Evolutionary conservation across 2,888 invertebrate species (phyloP).

Genomic region (Leptinotarsa rubiginosa): DNA sequence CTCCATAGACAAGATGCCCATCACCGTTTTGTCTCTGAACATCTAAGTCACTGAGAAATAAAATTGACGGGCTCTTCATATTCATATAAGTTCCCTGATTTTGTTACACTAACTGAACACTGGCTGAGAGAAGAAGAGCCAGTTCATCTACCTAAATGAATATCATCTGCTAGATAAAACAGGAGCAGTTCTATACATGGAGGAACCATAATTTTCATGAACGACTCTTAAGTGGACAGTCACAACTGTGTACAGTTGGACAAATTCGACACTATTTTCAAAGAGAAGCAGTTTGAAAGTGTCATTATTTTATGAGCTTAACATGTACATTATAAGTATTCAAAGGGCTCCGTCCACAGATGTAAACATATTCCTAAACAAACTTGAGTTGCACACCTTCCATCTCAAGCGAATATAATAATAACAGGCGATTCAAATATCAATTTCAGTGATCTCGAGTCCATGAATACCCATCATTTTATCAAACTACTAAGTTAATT

Average conservation of each 20-base stretch:
- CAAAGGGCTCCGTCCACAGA: no score
- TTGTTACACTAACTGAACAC: neutral
- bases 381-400: no score
- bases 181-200: neutral
- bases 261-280: neutral
- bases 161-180: neutral
- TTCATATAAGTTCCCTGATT: neutral
- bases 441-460: no score
- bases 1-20: neutral
- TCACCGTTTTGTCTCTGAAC: neutral
- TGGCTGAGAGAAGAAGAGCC: neutral
- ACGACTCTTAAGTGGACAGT: neutral
- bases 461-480: no score
- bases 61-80: neutral
- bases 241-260: neutral
- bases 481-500: no score
- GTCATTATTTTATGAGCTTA: no score
- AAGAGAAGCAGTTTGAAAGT: no score
- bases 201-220: neutral
- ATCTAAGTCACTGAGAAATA: neutral
- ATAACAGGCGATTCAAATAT: no score
- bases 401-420: no score
- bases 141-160: neutral
- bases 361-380: no score
- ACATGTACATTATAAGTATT: no score